Evolutionary conservation across 2,113 vertebrate species (phyloP), one percentile per base, ranked within the genome.

Genomic region (Elgaria multicarinata): DNA sequence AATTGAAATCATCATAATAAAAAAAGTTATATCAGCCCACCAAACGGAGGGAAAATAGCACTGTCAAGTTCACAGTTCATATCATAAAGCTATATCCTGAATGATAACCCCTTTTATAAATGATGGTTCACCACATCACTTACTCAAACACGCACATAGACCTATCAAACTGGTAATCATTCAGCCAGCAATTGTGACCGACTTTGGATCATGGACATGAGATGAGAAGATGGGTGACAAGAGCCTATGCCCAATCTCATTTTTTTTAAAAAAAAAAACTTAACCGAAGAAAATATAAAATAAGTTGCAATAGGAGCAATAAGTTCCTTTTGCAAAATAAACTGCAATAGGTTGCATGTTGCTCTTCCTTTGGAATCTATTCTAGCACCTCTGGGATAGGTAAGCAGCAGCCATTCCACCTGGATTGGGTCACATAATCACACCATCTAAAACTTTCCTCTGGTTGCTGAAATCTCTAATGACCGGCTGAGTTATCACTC

Each of bases 1-100:
- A 94, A 95, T 92, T 84, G 94, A 96, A 95, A 88, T 31, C 95
- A 93, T 92, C 90, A 93, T 90, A 91, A n/a, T n/a, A n/a, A n/a
- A n/a, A 90, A 94, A 92, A 88, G 86, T 58, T 42, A 44, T 69
- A 93, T 74, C 42, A 92, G 74, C 33, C 90, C 86, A 91, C 90
- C 86, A 64, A 81, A 86, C 39, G 50, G 50, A 89, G 39, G 44
- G 50, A 44, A 75, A 77, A 90, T 74, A 62, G 36, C n/a, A 39
- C 13, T 42, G 3, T 42, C 33, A 1, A 0, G 6, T 69, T 44
- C 72, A 78, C 3, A 74, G 90, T 46, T 44, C 36, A 75, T 74
- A 91, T 69, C 83, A 88, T 81, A 83, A 46, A 79, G 79, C 76
- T 94, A 69, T 82, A 93, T 94, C 90, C 89, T 1, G 80, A 83